Evolutionary conservation across 2,888 invertebrate species (phyloP).

Genomic region (Anarsia innoxiella): DNA sequence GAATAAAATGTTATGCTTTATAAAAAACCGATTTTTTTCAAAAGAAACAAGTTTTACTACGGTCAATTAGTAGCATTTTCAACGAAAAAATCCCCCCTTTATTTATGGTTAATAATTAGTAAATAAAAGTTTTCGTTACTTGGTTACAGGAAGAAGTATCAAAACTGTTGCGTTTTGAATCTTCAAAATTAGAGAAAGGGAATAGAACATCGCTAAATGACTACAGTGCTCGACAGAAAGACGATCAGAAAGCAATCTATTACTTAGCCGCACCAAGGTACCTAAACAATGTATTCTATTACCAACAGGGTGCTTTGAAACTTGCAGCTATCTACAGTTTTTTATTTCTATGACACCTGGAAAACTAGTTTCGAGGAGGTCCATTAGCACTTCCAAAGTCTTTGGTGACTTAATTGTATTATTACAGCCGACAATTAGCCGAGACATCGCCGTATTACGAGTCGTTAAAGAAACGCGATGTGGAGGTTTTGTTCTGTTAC

Average conservation of each 20-base stretch:
- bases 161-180: conserved; percentile 93
- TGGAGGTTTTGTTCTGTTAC: conserved; percentile 96
- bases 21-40: no score
- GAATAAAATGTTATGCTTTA: no score
- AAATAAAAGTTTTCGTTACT: neutral
- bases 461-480: conserved; percentile 88
- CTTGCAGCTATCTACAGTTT: no score
- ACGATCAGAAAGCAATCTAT: conserved; percentile 89
- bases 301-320: no score
- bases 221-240: conserved; percentile 84
- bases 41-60: no score
- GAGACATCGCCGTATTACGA: conserved; percentile 97
- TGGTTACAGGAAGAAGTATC: conserved; percentile 87
- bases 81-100: no score
- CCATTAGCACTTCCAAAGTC: no score
- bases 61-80: no score
- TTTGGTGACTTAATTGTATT: no score
- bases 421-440: conserved; percentile 88
- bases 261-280: conserved; percentile 96
- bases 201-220: conserved; percentile 86
- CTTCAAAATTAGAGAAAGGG: conserved; percentile 83
- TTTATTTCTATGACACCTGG: no score
- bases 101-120: no score
- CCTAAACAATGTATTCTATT: conserved; percentile 9
- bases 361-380: no score